Evolutionary conservation across 2,888 invertebrate genomes (phyloP), one percentile per base, ranked within the genome.

Genomic region (Desoria tigrina): DNA sequence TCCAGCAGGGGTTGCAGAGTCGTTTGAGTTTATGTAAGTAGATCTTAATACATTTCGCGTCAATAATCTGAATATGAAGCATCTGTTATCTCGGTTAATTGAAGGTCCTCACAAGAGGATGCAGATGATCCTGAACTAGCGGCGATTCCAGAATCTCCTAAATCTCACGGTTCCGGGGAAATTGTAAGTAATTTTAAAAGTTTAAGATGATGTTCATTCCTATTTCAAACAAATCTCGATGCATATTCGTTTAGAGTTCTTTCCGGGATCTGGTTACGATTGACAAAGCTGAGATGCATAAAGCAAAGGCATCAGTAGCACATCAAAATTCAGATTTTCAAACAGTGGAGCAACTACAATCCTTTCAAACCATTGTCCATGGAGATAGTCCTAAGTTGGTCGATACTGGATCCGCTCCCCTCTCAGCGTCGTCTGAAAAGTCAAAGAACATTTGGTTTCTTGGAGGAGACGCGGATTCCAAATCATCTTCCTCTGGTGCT

Each of bases 101-200:
- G 64, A n/a, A 77, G 74, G 68, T 79, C 77, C 28, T 79, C 79
- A 1, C 72, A 70, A 4, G 91, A 91, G 79, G 91, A 91, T 79
- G 89, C 88, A 69, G 92, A 93, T 80, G 92, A 92, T 81, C 91
- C 91, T 61, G 93, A 93, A 80, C 81, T 94, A 76, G 91, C 91
- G 66, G 92, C 90, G 63, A 93, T 93, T 78, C 92, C 92, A 16
- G 93, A 94, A 82, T 92, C 91, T 79, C 78, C 80, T 14, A 90
- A 66, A 54, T 69, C 71, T 27, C 60, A 57, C 42, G 65, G 56
- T 26, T 71, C 73, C 11, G 26, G 55, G 84, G 68, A 70, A 49
- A 66, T 72, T 24, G 58, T 65, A 18, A 62, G 56, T 58, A 67
- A 32, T 7, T 11, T 11, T 32, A 32, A 32, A 32, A 4, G 6